Conservation (phyloP, 2,888 invertebrate species). For the Acleris holmiana region DNA sequence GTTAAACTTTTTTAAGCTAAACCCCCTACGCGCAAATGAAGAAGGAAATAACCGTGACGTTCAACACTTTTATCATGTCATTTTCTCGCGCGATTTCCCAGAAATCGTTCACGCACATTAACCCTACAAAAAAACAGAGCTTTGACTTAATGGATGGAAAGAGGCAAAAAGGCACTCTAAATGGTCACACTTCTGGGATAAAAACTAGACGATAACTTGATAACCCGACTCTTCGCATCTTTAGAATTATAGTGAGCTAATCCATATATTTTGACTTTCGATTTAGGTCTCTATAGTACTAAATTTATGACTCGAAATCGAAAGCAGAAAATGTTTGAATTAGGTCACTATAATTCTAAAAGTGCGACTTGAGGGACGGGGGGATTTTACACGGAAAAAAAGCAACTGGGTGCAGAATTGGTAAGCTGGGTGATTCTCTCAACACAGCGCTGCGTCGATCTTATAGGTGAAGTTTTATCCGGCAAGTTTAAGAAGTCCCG, state of each 20-base stretch:
- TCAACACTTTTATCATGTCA: constrained; percentile 11
- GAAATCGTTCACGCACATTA: constrained; percentile 27
- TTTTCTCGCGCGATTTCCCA: constrained; percentile 27
- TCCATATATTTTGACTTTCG: too few species aligned
- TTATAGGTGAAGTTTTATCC: too few species aligned
- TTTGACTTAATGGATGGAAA: constrained; percentile 32
- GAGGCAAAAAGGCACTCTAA: constrained; percentile 28
- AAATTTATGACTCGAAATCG: too few species aligned
- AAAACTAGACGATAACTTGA: constrained; percentile 35
- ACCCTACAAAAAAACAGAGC: constrained; percentile 15
- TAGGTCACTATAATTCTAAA: too few species aligned
- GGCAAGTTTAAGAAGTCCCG: too few species aligned
- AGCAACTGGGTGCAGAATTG: constrained; percentile 5
- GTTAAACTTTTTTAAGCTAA: neutral
- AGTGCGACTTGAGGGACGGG: constrained; percentile 22
- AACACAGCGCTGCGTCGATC: too few species aligned
- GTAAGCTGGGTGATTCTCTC: too few species aligned
- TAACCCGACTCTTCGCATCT: too few species aligned
- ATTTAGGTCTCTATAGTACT: too few species aligned
- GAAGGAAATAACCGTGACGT: neutral
- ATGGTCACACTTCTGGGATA: constrained; percentile 34
- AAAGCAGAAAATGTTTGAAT: too few species aligned
- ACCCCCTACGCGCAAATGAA: neutral
- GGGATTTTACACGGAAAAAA: constrained; percentile 26
- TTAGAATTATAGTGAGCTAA: too few species aligned